Base-by-base conservation (phyloP, 2,797 vertebrate species). In the Eospalax fontanierii region DNA sequence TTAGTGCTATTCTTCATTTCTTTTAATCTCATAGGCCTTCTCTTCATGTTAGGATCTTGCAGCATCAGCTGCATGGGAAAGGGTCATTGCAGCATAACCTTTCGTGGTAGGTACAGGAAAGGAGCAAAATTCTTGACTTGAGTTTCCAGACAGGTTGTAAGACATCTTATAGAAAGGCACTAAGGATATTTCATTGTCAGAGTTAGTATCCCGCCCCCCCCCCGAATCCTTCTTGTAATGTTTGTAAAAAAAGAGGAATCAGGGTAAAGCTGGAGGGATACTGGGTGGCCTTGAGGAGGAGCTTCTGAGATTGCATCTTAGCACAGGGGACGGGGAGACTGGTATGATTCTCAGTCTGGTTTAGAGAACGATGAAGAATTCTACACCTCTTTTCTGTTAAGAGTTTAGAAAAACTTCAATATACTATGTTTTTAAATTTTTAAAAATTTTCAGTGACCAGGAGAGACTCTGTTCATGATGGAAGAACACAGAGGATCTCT, bases 141-240 rank as follows among this genome's bases (percentile, higher is more conserved):
- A 57, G 43, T 87, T 87, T 93, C 54, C 21, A 80, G 30, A 28
- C 24, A 22, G 79, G 15, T 11, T 18, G 26, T 85, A 54, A 91
- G 38, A 70, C 81, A n/a, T 76, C 89, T 71, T 92, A 54, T n/a
- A n/a, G 75, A 86, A 92, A 82, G 50, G 4, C 65, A 38, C 30
- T 84, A 26, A 84, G 7, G 15, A n/a, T n/a, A n/a, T n/a, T n/a
- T n/a, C n/a, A n/a, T n/a, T n/a, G n/a, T 35, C 43, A 88, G 61
- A 83, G 33, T 19, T 54, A 79, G 30, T 24, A 76, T 75, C 57
- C 4, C 43, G n/a, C n/a, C n/a, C n/a, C n/a, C n/a, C n/a, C n/a
- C n/a, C n/a, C n/a, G n/a, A n/a, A n/a, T n/a, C n/a, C n/a, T n/a
- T 68, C 11, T 79, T 82, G 21, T 71, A 79, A 46, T 15, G 11